Conservation (phyloP, 2,797 vertebrate species). For the Erethizon dorsatum region DNA sequence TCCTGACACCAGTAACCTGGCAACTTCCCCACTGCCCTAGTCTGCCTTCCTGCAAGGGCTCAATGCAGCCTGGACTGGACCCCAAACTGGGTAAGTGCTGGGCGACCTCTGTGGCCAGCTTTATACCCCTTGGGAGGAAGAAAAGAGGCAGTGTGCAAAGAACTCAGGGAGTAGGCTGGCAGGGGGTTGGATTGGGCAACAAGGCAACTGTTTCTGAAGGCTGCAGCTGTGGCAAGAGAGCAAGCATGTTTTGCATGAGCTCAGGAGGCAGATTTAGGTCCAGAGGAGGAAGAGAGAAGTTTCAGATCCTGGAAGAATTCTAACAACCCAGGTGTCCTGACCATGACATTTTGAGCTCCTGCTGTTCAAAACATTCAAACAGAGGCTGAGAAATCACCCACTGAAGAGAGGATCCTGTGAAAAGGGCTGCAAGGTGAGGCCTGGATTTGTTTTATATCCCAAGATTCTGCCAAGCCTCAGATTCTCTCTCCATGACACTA, state of each 20-base stretch:
- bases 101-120: neutral
- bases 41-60: neutral
- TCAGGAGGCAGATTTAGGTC: neutral
- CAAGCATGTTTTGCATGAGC: neutral
- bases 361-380: neutral
- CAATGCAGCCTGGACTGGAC: neutral
- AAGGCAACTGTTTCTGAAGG: neutral
- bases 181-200: too few species aligned
- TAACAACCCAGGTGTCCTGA: neutral
- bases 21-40: neutral
- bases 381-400: neutral
- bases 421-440: neutral
- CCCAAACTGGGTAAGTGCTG: neutral
- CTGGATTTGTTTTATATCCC: neutral
- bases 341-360: neutral
- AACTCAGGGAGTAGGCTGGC: too few species aligned
- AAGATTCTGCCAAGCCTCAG: neutral
- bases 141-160: neutral
- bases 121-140: neutral
- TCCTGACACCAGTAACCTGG: neutral
- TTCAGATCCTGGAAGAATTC: neutral
- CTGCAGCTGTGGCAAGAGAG: neutral
- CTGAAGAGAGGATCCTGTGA: neutral
- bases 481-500: neutral
- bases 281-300: neutral